These are phyloP conservation scores for Hippocampus zosterae DNA, from an alignment of 2,113 vertebrate species.

Conservation along the genomic window DNA sequence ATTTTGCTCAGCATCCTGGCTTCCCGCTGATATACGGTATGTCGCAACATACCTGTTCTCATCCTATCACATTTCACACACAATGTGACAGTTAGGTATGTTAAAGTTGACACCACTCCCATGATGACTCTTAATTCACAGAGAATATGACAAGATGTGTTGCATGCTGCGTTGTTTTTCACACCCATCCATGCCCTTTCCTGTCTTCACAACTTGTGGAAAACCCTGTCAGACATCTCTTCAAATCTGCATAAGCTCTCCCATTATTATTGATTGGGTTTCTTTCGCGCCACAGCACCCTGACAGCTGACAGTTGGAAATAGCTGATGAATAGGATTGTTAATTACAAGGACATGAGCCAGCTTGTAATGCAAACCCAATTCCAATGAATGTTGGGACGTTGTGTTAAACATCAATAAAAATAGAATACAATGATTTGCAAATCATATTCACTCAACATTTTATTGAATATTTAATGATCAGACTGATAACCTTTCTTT, in stretches of 20 bases:
- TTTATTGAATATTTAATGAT: no score
- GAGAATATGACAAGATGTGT: slow-evolving; percentile 39
- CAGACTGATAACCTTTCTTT: no score
- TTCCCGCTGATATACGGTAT: neutral
- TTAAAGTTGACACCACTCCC: slow-evolving; percentile 16
- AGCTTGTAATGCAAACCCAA: no score
- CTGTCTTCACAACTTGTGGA: slow-evolving; percentile 20
- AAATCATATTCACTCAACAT: no score
- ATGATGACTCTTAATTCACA: slow-evolving; percentile 31
- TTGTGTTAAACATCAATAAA: no score
- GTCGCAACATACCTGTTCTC: slow-evolving; percentile 21
- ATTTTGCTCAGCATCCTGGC: neutral
- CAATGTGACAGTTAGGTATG: slow-evolving; percentile 25
- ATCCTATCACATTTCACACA: slow-evolving; percentile 37
- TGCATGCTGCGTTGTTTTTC: slow-evolving; percentile 16
- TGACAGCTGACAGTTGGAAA: slow-evolving; percentile 3
- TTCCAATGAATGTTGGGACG: no score
- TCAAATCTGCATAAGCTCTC: slow-evolving; percentile 42
- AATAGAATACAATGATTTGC: no score
- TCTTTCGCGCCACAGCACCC: neutral
- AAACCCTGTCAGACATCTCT: slow-evolving; percentile 14
- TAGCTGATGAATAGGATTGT: neutral
- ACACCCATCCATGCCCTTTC: slow-evolving; percentile 22
- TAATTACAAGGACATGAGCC: neutral
- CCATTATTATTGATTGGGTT: slow-evolving; percentile 9